A percentile compares a stretch with the other conserved stretches of the same genome.
phyloP scores from a whole-genome alignment of 2,888 invertebrate species.

The Pyrochroa serraticornis region DNA sequence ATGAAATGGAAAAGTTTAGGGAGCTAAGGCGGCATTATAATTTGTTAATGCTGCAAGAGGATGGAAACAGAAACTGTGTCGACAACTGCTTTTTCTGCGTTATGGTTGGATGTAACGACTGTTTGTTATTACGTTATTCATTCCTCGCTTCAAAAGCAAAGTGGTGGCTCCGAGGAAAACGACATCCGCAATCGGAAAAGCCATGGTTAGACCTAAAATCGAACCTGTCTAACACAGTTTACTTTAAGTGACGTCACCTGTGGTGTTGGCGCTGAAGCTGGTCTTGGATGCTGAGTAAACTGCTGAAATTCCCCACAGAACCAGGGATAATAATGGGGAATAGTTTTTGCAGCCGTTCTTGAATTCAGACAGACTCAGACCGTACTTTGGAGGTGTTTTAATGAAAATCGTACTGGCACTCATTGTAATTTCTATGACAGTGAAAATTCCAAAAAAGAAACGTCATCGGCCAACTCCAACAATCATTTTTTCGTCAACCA shows the following conservation, averaged over 20 bases:
- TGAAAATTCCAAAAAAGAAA: slow-evolving; percentile 9
- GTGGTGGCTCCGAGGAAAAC: slow-evolving; percentile 43
- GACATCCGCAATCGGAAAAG: slow-evolving; percentile 47
- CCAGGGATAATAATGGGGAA: slow-evolving; percentile 19
- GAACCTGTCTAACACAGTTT: background rate
- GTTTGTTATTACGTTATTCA: slow-evolving; percentile 28
- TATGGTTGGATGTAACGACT: no score
- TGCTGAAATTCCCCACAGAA: slow-evolving; percentile 48
- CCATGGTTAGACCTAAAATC: slow-evolving; percentile 21
- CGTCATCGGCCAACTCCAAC: slow-evolving; percentile 24
- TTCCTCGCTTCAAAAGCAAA: slow-evolving; percentile 46
- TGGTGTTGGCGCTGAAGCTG: slow-evolving; percentile 44
- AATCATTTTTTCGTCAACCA: slow-evolving; percentile 14
- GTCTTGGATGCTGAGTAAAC: slow-evolving; percentile 46
- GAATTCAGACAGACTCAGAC: slow-evolving; percentile 4
- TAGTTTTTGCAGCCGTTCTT: slow-evolving; percentile 6
- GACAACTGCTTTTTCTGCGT: no score
- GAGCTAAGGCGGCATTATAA: no score
- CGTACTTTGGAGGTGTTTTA: slow-evolving; percentile 34
- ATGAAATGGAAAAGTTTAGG: no score
- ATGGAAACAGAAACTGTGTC: no score
- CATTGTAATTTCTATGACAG: slow-evolving; percentile 36
- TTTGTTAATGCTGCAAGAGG: no score
- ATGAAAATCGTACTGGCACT: slow-evolving; percentile 46
- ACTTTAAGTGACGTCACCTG: slow-evolving; percentile 39